Evolutionary conservation across 1,140 invertebrate genomes (phyloP), one percentile per base, ranked within the genome.

Genomic region (Heliconius himera): DNA sequence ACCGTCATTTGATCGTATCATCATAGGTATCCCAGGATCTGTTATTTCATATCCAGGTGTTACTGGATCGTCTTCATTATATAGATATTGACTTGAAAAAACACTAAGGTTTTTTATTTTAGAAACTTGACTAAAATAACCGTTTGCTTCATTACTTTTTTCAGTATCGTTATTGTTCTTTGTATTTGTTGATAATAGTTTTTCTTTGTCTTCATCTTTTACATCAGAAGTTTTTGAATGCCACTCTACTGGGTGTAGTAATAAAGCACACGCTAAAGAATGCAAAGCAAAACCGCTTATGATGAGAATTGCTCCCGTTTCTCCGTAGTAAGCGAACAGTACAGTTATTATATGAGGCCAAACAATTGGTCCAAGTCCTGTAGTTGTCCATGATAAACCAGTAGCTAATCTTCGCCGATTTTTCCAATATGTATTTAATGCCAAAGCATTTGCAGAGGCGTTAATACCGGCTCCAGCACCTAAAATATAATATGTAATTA

Each of bases 51-150:
- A 96, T 70, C 96, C 96, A 16, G 95, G 91, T 46, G 95, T 94
- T 29, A 95, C 88, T 22, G 95, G 94, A 83, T 96, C 95, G 84
- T 96, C 96, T 82, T 96, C 95, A 85, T 96, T 96, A 83, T 96
- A 96, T 36, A 96, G 91, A 88, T 96, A 96, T 85, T 96, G 96
- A 88, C 96, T 96, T 77, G 96, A 96, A 85, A 96, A 95, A 46
- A 96, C 90, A 77, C 95, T 91, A 5, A 94, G 85, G 78, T 91
- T 93, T 80, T 95, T 94, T 75, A 94, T 79, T 81, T 93, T 93
- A 13, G 91, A 89, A 11, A 89, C 73, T 85, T 91, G 87, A 79
- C 89, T 93, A 72, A 93, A 93, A 84, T 94, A 94, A 20, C 91
- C 91, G 81, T 88, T 92, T 77, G 94, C 91, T 18, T 83, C 82